Percentiles rank a stretch among this genome's conserved stretches.
Evolutionary conservation across 2,888 invertebrate species (phyloP).

Genomic region (Alviniconcha strummeri): DNA sequence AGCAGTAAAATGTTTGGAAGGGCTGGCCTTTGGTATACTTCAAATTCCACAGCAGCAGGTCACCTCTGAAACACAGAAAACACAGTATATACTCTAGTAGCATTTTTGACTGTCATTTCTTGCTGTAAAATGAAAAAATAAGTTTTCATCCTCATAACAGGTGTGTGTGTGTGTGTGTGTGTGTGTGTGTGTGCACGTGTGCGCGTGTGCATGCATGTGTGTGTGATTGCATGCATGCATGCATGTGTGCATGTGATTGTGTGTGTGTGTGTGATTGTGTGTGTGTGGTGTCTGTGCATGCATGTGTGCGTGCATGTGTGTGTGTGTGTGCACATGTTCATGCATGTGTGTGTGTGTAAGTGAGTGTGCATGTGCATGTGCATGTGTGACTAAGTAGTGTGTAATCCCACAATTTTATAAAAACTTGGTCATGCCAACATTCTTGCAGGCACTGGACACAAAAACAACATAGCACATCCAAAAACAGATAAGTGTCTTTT

Average conservation of each 20-base stretch:
- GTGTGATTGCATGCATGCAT: not conserved
- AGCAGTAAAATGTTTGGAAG: conserved; percentile 46
- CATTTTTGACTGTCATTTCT: no score
- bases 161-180: not conserved
- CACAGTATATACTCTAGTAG: not conserved
- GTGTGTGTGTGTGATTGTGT: not conserved
- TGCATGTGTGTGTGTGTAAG: not conserved
- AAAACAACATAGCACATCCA: no score
- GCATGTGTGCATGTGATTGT: not conserved
- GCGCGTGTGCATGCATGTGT: not conserved
- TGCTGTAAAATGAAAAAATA: not conserved
- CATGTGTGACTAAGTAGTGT: not conserved
- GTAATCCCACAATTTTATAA: no score
- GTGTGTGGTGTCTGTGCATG: not conserved
- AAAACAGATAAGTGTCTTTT: no score
- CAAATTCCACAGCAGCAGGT: conserved; percentile 79
- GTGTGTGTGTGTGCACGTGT: not conserved
- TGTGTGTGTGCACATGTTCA: not conserved
- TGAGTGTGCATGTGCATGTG: not conserved
- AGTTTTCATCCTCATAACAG: not conserved
- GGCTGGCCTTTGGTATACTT: conserved; percentile 11
- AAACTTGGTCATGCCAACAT: no score
- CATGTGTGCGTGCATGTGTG: not conserved
- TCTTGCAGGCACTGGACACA: no score
- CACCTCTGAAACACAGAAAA: conserved; percentile 74